Evolutionary conservation across 2,113 vertebrate genomes (phyloP).

Genomic region (Trichechus manatus): DNA sequence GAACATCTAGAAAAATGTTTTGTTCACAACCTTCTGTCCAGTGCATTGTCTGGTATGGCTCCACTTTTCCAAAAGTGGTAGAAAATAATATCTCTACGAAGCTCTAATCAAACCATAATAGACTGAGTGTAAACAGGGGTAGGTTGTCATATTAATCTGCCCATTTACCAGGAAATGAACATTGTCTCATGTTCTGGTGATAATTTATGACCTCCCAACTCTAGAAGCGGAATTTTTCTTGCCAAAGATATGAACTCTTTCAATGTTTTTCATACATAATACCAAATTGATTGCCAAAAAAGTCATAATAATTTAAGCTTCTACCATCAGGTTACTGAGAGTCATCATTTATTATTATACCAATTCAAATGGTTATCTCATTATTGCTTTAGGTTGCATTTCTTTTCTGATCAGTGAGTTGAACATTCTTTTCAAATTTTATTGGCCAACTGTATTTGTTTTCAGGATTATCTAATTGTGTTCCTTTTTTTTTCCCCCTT

Average conservation of each 20-base stretch:
- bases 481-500: neutral
- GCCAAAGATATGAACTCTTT: neutral
- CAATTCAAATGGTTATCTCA: neutral
- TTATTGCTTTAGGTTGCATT: neutral
- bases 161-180: neutral
- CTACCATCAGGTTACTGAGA: neutral
- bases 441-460: neutral
- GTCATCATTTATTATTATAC: neutral
- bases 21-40: neutral
- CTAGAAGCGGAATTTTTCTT: slow-evolving; percentile 6
- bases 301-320: neutral
- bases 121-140: neutral
- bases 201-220: slow-evolving; percentile 38
- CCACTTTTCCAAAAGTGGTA: slow-evolving; percentile 52
- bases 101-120: neutral
- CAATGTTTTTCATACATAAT: neutral
- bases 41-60: neutral
- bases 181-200: neutral
- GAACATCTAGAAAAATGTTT: neutral
- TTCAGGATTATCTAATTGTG: neutral
- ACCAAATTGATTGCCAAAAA: slow-evolving; percentile 40
- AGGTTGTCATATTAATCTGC: neutral
- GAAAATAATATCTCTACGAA: neutral
- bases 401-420: slow-evolving; percentile 22
- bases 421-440: slow-evolving; percentile 19